Percentiles rank a stretch among this genome's conserved stretches.
Conservation (phyloP, 2,797 vertebrate species). For the Phylloscopus collybita region DNA sequence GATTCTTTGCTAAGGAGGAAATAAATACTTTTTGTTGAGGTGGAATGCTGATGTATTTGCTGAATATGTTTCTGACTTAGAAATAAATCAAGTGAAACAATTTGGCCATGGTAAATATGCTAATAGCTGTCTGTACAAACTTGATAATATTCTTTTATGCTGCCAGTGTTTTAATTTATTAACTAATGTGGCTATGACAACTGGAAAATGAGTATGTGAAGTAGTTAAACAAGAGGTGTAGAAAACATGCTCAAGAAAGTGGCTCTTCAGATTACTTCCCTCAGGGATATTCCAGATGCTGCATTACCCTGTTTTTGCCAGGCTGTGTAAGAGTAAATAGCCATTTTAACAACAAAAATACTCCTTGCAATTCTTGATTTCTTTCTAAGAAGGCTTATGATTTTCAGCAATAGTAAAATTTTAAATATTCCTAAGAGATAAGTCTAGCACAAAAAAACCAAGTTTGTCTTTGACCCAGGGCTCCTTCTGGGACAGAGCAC, state of each 20-base stretch:
- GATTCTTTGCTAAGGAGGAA: slow-evolving; percentile 21
- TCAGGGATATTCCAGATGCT: background rate
- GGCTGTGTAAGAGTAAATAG: background rate
- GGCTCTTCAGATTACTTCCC: background rate
- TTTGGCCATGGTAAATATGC: slow-evolving; percentile 24
- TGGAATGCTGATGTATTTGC: background rate
- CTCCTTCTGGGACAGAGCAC: background rate
- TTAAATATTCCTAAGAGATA: background rate
- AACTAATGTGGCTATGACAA: background rate
- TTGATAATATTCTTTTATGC: slow-evolving; percentile 26
- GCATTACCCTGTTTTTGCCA: background rate
- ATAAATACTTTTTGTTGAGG: background rate
- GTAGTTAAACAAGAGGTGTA: background rate
- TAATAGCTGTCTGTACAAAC: slow-evolving; percentile 38
- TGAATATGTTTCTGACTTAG: slow-evolving; percentile 18
- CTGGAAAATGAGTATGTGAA: slow-evolving; percentile 9
- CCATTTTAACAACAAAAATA: background rate
- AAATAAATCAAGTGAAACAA: slow-evolving; percentile 46
- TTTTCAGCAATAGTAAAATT: background rate
- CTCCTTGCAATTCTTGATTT: background rate
- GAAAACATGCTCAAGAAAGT: background rate
- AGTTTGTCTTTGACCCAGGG: background rate
- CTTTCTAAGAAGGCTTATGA: background rate
- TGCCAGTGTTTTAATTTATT: slow-evolving; percentile 34
- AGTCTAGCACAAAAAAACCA: background rate